Percentiles rank a stretch among this genome's conserved stretches.
These are phyloP conservation scores for Psococerastis gibbosa DNA, from an alignment of 2,888 invertebrate genomes.

Conservation along the genomic window DNA sequence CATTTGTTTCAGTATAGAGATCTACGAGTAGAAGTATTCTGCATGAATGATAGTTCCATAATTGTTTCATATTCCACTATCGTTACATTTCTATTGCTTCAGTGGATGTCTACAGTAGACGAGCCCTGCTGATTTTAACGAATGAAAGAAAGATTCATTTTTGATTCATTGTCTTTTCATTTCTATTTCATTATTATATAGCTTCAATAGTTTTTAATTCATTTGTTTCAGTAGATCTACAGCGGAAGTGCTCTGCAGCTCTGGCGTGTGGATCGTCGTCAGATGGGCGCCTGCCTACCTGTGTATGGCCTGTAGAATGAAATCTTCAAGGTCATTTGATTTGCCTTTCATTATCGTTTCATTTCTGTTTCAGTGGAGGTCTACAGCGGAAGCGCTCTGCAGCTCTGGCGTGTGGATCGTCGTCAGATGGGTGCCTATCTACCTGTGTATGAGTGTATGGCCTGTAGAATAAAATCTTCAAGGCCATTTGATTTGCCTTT, in stretches of 20 bases:
- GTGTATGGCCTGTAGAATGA: constrained; percentile 82
- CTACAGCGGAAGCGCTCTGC: constrained; percentile 52
- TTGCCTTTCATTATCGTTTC: constrained; percentile 8
- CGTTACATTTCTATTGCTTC: constrained; percentile 20
- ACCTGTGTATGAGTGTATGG: too few species aligned
- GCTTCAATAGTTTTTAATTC: too few species aligned
- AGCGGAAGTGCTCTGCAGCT: constrained; percentile 56
- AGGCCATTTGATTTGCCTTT: too few species aligned
- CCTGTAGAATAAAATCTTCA: too few species aligned
- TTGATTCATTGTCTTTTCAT: neutral
- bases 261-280: constrained; percentile 63
- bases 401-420: constrained; percentile 62
- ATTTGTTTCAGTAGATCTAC: too few species aligned
- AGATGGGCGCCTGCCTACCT: constrained; percentile 86
- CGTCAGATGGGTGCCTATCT: constrained; percentile 83
- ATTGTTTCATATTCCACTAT: too few species aligned
- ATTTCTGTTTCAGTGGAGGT: constrained; percentile 34
- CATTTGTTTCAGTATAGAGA: too few species aligned
- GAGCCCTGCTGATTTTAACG: constrained; percentile 40
- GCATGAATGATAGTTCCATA: too few species aligned
- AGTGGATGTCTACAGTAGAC: constrained; percentile 56
- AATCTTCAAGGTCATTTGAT: too few species aligned
- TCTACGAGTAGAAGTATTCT: too few species aligned
- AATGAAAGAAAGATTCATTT: neutral
- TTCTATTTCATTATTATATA: neutral